Percentiles rank a stretch among this genome's conserved stretches.
phyloP scores from a whole-genome alignment of 2,888 invertebrate genomes.

The Mythimna pallens region DNA sequence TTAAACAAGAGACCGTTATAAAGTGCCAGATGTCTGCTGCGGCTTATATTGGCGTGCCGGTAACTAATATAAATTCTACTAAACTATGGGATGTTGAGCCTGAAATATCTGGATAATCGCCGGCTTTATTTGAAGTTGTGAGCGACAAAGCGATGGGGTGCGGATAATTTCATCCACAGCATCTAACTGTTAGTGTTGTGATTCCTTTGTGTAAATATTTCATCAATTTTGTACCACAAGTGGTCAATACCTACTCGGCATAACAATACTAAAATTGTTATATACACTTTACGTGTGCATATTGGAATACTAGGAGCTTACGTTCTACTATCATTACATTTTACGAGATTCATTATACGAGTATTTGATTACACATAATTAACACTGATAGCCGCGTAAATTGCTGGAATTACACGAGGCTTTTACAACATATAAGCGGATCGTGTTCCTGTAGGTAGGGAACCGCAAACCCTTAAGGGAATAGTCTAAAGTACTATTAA shows the following conservation, averaged over 20 bases:
- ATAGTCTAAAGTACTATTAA: conserved; percentile 63
- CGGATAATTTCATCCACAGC: background rate
- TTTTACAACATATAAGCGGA: conserved; percentile 38
- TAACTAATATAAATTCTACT: conserved; percentile 30
- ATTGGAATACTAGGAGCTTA: conserved; percentile 20
- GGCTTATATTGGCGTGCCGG: conserved; percentile 22
- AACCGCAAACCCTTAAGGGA: conserved; percentile 71
- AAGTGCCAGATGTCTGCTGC: conserved; percentile 26
- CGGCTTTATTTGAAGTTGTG: conserved; percentile 15
- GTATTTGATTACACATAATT: conserved; percentile 54
- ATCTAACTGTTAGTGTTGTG: background rate
- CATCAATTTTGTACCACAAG: background rate
- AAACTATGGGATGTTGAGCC: conserved; percentile 10
- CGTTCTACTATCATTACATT: conserved; percentile 15
- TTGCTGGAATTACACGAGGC: conserved; percentile 17
- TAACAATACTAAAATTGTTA: conserved; percentile 3
- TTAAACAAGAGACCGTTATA: conserved; percentile 48
- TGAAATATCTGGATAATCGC: conserved; percentile 3
- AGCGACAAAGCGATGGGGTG: background rate
- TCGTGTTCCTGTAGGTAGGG: conserved; percentile 50
- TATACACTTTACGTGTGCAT: background rate
- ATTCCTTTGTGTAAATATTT: background rate
- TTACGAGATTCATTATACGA: conserved; percentile 18
- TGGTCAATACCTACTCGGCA: background rate
- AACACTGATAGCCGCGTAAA: conserved; percentile 37